Conservation (phyloP, 2,888 invertebrate species). For the Ophioninae sp. region DNA sequence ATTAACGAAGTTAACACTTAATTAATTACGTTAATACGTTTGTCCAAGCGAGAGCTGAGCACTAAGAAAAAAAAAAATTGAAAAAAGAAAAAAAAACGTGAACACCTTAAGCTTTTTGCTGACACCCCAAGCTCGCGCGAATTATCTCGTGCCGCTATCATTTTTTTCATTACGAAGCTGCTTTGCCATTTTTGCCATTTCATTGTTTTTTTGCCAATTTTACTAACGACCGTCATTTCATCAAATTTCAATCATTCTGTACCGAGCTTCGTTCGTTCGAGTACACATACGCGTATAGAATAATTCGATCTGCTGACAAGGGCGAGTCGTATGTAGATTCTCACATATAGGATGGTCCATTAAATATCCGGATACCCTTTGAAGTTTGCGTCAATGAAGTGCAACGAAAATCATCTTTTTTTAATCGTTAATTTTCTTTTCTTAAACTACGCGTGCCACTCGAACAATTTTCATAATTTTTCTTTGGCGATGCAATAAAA, state of each 20-base stretch:
- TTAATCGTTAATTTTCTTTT: no score
- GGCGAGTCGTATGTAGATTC: neutral
- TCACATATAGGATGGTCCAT: neutral
- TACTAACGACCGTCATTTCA: constrained; percentile 48
- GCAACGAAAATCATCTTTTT: no score
- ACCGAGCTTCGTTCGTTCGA: neutral
- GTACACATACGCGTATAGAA: neutral
- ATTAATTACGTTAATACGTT: constrained; percentile 34
- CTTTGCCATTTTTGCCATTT: constrained; percentile 75
- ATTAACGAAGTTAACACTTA: constrained; percentile 45
- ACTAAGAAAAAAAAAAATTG: constrained; percentile 7
- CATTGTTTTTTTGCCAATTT: constrained; percentile 14
- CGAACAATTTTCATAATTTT: no score
- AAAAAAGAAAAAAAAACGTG: neutral
- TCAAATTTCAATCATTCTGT: constrained; percentile 7
- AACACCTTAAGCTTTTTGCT: constrained; percentile 6
- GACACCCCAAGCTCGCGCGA: neutral
- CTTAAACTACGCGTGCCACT: no score
- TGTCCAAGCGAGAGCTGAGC: constrained; percentile 4
- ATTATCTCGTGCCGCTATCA: constrained; percentile 7
- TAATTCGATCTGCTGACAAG: neutral
- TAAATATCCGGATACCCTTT: neutral
- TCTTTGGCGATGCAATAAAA: no score
- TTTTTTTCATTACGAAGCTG: constrained; percentile 8
- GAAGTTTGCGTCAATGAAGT: no score